Evolutionary conservation across 2,888 invertebrate genomes (phyloP).

Genomic region (Drosophila rellima): DNA sequence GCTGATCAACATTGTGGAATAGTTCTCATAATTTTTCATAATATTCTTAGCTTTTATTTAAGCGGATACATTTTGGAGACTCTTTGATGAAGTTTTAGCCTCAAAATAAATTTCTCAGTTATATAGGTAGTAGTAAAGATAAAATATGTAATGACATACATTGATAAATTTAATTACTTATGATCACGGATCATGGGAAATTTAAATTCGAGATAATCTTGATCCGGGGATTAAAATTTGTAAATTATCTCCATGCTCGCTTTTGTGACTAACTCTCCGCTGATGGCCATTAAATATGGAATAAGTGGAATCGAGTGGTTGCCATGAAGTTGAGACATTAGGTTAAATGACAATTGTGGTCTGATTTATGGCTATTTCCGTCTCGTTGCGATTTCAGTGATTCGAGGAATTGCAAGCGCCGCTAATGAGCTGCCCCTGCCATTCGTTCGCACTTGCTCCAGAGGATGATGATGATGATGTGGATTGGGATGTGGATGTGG

Average conservation of each 20-base stretch:
- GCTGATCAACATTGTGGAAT: too few relatives aligned
- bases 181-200: not conserved
- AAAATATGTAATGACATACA: not conserved
- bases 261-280: not conserved
- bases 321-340: conserved; percentile 60
- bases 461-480: not conserved
- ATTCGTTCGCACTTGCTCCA: conserved; percentile 59
- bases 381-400: conserved; percentile 83
- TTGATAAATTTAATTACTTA: not conserved
- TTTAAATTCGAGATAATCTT: not conserved
- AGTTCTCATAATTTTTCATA: too few relatives aligned
- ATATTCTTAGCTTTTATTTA: too few relatives aligned
- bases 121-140: too few relatives aligned
- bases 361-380: conserved; percentile 84
- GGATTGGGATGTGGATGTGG: conserved; percentile 10
- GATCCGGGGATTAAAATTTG: too few relatives aligned
- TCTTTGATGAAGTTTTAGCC: too few relatives aligned
- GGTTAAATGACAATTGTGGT: conserved; percentile 71
- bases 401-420: conserved; percentile 84
- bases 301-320: conserved; percentile 12
- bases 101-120: too few relatives aligned
- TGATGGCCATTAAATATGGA: conserved; percentile 17
- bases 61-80: too few relatives aligned
- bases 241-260: too few relatives aligned
- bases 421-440: conserved; percentile 77